These are phyloP conservation scores for Polymixis lichenea DNA, from an alignment of 2,888 invertebrate genomes.

Conservation along the genomic window DNA sequence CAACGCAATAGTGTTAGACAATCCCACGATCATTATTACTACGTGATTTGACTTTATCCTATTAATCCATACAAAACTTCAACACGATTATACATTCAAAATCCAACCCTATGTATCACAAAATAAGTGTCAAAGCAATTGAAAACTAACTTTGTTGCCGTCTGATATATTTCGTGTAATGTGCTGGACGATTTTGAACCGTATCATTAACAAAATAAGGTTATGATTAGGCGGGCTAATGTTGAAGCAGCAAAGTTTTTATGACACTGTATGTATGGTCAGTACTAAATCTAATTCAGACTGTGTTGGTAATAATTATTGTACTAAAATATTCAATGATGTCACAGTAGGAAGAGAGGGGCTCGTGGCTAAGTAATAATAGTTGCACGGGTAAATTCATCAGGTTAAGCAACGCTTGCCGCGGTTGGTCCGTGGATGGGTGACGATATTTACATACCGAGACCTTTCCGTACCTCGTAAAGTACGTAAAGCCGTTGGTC, in stretches of 20 bases:
- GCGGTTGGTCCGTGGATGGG: not conserved
- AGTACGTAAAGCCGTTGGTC: not conserved
- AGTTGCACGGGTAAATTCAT: not conserved
- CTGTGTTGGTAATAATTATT: slow-evolving; percentile 46
- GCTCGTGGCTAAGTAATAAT: not conserved
- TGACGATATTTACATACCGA: not conserved
- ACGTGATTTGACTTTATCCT: slow-evolving; percentile 66
- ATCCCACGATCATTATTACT: slow-evolving; percentile 65
- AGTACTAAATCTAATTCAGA: slow-evolving; percentile 57
- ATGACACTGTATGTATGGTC: slow-evolving; percentile 63
- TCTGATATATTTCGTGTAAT: slow-evolving; percentile 38
- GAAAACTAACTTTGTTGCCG: slow-evolving; percentile 24
- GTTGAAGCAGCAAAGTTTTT: slow-evolving; percentile 53
- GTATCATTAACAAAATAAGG: fast-evolving
- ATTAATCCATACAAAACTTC: slow-evolving; percentile 56
- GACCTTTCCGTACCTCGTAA: not conserved
- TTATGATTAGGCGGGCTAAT: not conserved
- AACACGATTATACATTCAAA: slow-evolving; percentile 25
- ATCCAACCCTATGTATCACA: not conserved
- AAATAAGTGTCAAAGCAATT: slow-evolving; percentile 29
- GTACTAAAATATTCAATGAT: slow-evolving; percentile 55
- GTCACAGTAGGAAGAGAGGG: slow-evolving; percentile 19
- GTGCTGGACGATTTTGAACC: slow-evolving; percentile 20
- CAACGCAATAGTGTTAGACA: slow-evolving; percentile 60
- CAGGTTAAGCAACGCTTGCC: not conserved